Base-by-base conservation (phyloP, 1,140 invertebrate genomes). In the Zaprionus ghesquierei region DNA sequence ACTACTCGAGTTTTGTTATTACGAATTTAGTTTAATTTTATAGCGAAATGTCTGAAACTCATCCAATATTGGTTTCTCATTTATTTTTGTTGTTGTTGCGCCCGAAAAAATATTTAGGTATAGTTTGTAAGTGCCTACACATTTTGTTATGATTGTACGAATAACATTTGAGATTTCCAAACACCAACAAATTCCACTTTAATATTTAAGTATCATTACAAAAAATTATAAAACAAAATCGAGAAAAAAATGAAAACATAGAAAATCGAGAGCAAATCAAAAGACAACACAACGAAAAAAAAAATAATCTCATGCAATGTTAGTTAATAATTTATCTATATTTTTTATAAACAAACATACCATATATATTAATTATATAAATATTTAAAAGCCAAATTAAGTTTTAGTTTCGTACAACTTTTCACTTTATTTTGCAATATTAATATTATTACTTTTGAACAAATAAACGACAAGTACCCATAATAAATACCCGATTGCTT, bases 221-320 rank as follows among this genome's bases (percentile, higher is more conserved):
- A 29, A 29, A 29, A 29, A 8, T 29, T 25, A 1, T 29, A 29
- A 5, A 5, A 33, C 31, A 65, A 65, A 51, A 53, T 46, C 44
- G 22, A 9, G 35, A 58, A 31, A 33, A 55, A 50, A 69, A 13
- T n/a, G 8, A 20, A 54, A 18, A 31, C 8, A 29, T 2, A 29
- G 6, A 13, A 33, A 54, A 33, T 13, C 5, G 9, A 51, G 6
- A n/a, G 5, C 5, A n/a, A 51, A 25, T 25, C 49, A 25, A 56
- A 64, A 41, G 44, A 60, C 54, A 51, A 61, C 38, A 33, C 51
- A 38, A 15, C 29, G 35, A 44, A 44, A 60, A 60, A n/a, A 69
- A 18, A 20, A n/a, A 81, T 49, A 82, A 87, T 89, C 84, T 84
- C 84, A 89, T 89, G 72, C 82, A 84, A 84, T 89, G 51, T 87